Evolutionary conservation across 2,797 vertebrate genomes (phyloP).

Genomic region (Protosalanx chinensis): DNA sequence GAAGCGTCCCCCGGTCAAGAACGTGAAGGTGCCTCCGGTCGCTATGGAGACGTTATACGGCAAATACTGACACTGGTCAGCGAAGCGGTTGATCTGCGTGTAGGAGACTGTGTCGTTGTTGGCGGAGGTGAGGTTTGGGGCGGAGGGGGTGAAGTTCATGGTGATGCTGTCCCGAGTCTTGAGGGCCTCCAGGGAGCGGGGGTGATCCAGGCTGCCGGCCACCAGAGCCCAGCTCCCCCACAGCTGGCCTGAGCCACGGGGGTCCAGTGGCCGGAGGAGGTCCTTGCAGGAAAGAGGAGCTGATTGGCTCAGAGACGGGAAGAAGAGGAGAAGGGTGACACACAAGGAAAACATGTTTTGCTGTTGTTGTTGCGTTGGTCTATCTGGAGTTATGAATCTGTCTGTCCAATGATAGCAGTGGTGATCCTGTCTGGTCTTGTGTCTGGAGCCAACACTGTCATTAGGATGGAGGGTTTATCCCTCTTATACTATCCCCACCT

Average conservation of each 20-base stretch:
- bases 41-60: constrained; percentile 41
- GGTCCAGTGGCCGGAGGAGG: constrained; percentile 35
- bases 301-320: constrained; percentile 28
- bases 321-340: constrained; percentile 24
- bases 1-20: constrained; percentile 43
- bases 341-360: constrained; percentile 33
- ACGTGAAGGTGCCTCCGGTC: constrained; percentile 32
- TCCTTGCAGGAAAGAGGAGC: constrained; percentile 43
- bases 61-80: constrained; percentile 37
- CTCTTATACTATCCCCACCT: background rate
- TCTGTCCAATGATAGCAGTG: background rate
- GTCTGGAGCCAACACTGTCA: background rate
- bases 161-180: constrained; percentile 54
- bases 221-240: constrained; percentile 51
- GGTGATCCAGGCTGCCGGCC: constrained; percentile 49
- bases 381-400: background rate
- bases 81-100: constrained; percentile 51
- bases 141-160: constrained; percentile 30
- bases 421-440: background rate
- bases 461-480: background rate
- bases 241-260: constrained; percentile 14
- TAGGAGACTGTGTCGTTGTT: constrained; percentile 20
- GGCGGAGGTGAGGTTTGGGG: constrained; percentile 21
- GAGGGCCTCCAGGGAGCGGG: constrained; percentile 38
- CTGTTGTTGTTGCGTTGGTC: background rate